Percentiles rank a stretch among this genome's conserved stretches.
Conservation (phyloP, 2,797 vertebrate species). For the Sandelia bainsii region DNA sequence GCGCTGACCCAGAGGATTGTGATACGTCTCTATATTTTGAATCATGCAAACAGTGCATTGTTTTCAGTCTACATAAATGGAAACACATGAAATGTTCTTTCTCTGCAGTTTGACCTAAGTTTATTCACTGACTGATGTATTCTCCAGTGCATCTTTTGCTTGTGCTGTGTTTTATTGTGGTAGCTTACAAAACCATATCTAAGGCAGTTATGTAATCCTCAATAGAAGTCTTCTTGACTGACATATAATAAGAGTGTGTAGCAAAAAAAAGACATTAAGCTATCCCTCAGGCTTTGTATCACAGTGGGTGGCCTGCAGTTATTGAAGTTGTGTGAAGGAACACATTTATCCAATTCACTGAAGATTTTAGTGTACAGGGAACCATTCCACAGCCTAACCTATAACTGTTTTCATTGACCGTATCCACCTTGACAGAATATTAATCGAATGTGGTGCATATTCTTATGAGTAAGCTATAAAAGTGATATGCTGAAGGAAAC, state of each 20-base stretch:
- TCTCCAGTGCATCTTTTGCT: neutral
- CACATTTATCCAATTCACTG: constrained; percentile 53
- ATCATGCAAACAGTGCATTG: neutral
- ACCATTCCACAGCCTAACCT: constrained; percentile 16
- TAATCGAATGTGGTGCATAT: constrained; percentile 24
- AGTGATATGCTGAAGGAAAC: constrained; percentile 16
- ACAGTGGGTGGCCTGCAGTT: constrained; percentile 57
- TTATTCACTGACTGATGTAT: neutral
- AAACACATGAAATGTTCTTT: constrained; percentile 2
- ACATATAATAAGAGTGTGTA: constrained; percentile 61
- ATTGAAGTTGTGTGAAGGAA: constrained; percentile 36
- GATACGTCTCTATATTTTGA: neutral
- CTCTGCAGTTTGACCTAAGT: neutral
- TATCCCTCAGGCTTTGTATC: constrained; percentile 42
- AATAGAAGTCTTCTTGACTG: constrained; percentile 43
- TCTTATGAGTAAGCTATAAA: neutral
- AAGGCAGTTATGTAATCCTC: constrained; percentile 42
- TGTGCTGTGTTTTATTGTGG: neutral
- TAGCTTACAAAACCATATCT: constrained; percentile 22
- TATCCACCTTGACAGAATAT: neutral
- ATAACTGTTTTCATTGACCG: constrained; percentile 19
- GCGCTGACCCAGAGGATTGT: constrained; percentile 12
- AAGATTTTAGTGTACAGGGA: constrained; percentile 35
- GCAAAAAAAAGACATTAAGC: constrained; percentile 64
- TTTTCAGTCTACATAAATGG: neutral